Conservation (phyloP, 2,797 vertebrate genomes). For the Rachycentron canadum region DNA sequence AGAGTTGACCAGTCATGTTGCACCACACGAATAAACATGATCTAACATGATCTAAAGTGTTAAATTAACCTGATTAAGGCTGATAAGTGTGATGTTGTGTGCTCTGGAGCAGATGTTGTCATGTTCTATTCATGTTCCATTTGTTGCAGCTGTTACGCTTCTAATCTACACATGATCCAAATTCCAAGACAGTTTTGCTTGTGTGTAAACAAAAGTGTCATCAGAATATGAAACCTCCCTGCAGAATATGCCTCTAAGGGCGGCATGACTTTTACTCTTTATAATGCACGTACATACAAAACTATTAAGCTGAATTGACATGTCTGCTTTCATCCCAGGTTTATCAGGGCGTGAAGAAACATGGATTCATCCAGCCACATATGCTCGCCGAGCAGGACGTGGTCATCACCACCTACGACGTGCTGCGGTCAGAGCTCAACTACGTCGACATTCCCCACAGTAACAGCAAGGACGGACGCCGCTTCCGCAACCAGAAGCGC, state of each 20-base stretch:
- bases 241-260: too few relatives aligned
- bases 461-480: constrained; percentile 95
- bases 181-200: background rate
- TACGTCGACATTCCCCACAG: constrained; percentile 98
- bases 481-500: constrained; percentile 96
- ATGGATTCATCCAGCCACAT: constrained; percentile 96
- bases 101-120: background rate
- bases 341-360: constrained; percentile 97
- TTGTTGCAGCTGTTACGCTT: too few relatives aligned
- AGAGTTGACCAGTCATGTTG: background rate
- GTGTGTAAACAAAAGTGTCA: too few relatives aligned
- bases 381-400: constrained; percentile 96
- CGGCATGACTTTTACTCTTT: background rate
- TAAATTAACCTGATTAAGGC: background rate
- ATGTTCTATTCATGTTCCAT: background rate
- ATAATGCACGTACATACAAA: background rate
- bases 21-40: background rate
- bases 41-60: background rate
- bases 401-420: constrained; percentile 98
- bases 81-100: background rate
- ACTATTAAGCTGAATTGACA: background rate
- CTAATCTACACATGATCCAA: too few relatives aligned
- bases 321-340: constrained; percentile 82
- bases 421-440: constrained; percentile 95
- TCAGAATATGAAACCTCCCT: background rate